Base-by-base conservation (phyloP, 1,140 invertebrate genomes). In the Drosophila grimshawi region DNA sequence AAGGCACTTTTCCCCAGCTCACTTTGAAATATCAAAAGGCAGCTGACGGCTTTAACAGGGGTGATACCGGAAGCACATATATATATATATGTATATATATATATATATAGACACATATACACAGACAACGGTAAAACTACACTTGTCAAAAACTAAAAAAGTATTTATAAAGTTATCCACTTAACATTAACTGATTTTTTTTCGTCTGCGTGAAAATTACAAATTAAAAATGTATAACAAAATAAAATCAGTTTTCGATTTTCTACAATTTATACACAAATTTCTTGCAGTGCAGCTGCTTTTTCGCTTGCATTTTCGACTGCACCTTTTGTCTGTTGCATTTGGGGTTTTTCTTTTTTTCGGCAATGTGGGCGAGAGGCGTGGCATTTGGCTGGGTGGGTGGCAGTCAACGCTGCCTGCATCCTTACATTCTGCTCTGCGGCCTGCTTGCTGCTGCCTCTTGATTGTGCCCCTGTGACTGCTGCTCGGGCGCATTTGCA, bases 321-420 rank as follows among this genome's bases (percentile, higher is more conserved):
- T 46, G 56, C 70, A 29, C 64, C 56, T 67, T 73, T 33, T 37
- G 70, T 73, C 63, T 61, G 70, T 68, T 73, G 70, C 70, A 73
- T 73, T 19, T 19, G 19, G 19, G 19, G 19, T 19, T 19, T 19
- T 19, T 19, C 19, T 19, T 19, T 68, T 73, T 73, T 72, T 37
- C 48, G 64, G 48, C 64, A 55, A 55, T 61, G 7, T 55, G 56
- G 32, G 62, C 37, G 35, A 32, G 7, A 43, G 33, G 55, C 37
- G 62, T 33, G 30, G 37, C 30, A 43, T 6, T 41, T 45, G 39
- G n/a, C 29, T 59, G 41, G 39, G 49, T 7, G 41, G 30, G 30
- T 59, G 37, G 30, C 10, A 19, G 45, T 27, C 4, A 35, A 19
- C 27, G 35, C 19, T 19, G 19, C 35, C 7, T 39, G 37, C 8